phyloP scores from a whole-genome alignment of 2,888 invertebrate species.

The Papilio demoleus region DNA sequence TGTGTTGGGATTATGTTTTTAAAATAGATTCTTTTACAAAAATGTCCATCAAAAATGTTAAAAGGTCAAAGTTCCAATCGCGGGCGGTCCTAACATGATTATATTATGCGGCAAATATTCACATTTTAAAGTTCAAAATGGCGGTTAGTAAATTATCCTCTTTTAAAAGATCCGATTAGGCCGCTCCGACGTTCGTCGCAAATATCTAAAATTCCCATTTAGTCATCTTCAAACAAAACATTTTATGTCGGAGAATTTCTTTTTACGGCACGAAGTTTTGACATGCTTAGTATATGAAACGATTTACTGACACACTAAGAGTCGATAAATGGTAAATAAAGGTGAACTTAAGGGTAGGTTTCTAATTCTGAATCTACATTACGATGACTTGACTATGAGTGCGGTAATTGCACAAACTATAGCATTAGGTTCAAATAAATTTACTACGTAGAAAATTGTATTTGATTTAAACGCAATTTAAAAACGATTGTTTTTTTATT shows the following conservation, averaged over 20 bases:
- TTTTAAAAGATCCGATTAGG: conserved; percentile 27
- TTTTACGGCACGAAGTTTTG: conserved; percentile 39
- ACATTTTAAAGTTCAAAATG: conserved; percentile 37
- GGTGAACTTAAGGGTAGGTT: neutral
- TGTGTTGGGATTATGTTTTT: neutral
- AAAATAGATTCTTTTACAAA: neutral
- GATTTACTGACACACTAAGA: conserved; percentile 17
- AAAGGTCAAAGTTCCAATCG: conserved; percentile 28
- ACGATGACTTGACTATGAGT: too few species aligned
- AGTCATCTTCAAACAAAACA: conserved; percentile 41
- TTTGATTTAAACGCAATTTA: too few species aligned
- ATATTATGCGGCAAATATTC: conserved; percentile 33
- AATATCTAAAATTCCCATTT: conserved; percentile 41
- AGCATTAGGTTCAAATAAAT: too few species aligned
- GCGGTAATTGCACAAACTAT: too few species aligned
- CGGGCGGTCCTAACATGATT: conserved; percentile 32
- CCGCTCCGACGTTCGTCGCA: conserved; percentile 31
- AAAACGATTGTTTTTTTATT: too few species aligned
- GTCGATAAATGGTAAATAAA: neutral
- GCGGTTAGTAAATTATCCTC: conserved; percentile 19
- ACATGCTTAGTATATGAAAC: conserved; percentile 35
- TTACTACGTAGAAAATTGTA: too few species aligned
- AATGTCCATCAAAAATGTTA: conserved; percentile 15
- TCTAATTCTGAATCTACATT: too few species aligned
- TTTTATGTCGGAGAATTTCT: conserved; percentile 39